These are phyloP conservation scores for Drosophila yooni DNA, from an alignment of 2,888 invertebrate genomes.

Conservation along the genomic window DNA sequence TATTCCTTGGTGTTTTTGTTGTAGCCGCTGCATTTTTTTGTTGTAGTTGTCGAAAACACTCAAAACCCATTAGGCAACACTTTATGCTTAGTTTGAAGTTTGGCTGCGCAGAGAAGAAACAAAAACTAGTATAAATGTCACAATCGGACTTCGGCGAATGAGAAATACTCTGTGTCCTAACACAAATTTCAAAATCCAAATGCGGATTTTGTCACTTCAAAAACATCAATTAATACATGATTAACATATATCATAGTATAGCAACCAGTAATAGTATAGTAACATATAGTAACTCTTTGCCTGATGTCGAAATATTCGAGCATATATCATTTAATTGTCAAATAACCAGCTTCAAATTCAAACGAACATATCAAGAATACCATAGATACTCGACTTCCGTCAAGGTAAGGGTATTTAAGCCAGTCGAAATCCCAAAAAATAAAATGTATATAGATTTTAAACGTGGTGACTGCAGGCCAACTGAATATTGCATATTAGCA, in stretches of 20 bases:
- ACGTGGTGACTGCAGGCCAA: conserved; percentile 57
- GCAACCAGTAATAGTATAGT: no score
- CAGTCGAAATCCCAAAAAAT: conserved; percentile 13
- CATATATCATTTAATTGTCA: not conserved
- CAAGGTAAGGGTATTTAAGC: not conserved
- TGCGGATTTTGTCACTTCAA: not conserved
- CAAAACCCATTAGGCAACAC: conserved; percentile 83
- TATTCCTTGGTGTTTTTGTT: conserved; percentile 17
- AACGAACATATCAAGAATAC: not conserved
- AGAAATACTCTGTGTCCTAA: not conserved
- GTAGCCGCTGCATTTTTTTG: conserved; percentile 31
- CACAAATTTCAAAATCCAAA: not conserved
- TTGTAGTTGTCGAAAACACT: conserved; percentile 82
- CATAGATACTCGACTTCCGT: not conserved
- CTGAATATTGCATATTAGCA: conserved; percentile 74
- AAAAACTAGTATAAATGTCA: conserved; percentile 10
- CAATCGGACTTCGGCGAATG: not conserved
- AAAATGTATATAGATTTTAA: conserved; percentile 16
- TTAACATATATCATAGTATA: no score
- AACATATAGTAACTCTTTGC: no score
- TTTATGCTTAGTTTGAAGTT: conserved; percentile 82
- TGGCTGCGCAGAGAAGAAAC: conserved; percentile 53
- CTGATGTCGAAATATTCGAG: no score
- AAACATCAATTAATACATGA: not conserved
- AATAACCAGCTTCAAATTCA: not conserved